Evolutionary conservation across 2,888 invertebrate species (phyloP).

Genomic region (Tipula vernalis): DNA sequence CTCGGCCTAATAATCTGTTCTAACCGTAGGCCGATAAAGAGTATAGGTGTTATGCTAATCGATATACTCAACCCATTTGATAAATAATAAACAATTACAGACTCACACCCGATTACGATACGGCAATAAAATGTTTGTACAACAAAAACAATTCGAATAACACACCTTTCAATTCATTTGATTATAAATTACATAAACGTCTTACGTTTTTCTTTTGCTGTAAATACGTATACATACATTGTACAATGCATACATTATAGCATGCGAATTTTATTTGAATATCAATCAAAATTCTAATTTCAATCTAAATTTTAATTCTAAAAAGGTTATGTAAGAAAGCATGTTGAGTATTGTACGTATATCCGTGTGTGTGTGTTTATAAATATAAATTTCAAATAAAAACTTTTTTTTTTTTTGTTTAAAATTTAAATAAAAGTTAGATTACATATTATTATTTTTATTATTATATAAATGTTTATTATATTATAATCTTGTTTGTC

Average conservation of each 20-base stretch:
- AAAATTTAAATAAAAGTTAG: background rate
- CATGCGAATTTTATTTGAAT: constrained; percentile 4
- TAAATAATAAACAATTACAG: background rate
- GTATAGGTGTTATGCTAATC: background rate
- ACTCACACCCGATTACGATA: background rate
- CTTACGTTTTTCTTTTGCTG: background rate
- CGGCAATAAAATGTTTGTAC: background rate
- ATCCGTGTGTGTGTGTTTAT: background rate
- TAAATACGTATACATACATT: background rate
- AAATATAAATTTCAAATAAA: background rate
- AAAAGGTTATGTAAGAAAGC: background rate
- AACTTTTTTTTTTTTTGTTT: background rate
- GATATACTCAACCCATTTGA: background rate
- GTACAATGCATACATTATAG: background rate
- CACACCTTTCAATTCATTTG: background rate
- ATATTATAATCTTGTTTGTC: constrained; percentile 4
- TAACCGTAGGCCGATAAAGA: too few relatives aligned
- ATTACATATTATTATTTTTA: background rate
- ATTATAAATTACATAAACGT: background rate
- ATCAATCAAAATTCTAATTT: constrained; percentile 4
- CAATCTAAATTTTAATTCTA: background rate
- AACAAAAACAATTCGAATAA: background rate
- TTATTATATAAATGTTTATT: constrained; percentile 4
- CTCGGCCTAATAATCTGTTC: too few relatives aligned
- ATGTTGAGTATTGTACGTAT: background rate